Evolutionary conservation across 1,140 invertebrate species (phyloP), one percentile per base, ranked within the genome.

Genomic region (Pollicipes pollicipes): DNA sequence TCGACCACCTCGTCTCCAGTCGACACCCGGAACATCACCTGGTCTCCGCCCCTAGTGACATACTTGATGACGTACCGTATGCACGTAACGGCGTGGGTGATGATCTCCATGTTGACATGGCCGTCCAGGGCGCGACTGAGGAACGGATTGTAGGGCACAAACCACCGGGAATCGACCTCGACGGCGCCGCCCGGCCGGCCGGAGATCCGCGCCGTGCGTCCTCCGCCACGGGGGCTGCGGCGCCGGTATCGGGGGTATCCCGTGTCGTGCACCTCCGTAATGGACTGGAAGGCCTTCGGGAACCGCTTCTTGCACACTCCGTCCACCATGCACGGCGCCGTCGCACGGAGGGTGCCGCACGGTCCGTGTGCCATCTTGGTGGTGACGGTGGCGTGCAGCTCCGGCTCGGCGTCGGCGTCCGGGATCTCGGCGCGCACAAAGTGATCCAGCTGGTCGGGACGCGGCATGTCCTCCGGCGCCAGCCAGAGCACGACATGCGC

Each of bases 401-500:
- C n/a, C 28, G 72, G 70, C n/a, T 77, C 71, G 27, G 24, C 71
- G 66, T 30, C 26, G 3, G 68, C 68, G 73, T 80, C 75, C 0
- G 77, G 74, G 31, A 79, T 75, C 68, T 78, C 76, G 1, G 77
- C 77, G 26, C 30, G 74, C 30, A 77, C 70, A 27, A 73, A 30
- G 16, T 73, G 67, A 72, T 79, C 73, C 27, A 79, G 70, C 4
- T 75, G 68, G 35, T 78, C 73, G 13, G n/a, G n/a, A n/a, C n/a
- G 69, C 69, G 69, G 71, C 28, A 64, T 58, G 63, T 73, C 71
- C 73, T 76, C 73, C 17, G 68, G 13, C 69, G 63, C 21, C 28
- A 76, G 30, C 68, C 69, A 72, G 16, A 81, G 30, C 21, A 82
- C 70, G 68, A 81, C 77, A 73, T 82, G 81, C 16, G 66, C 69